Conservation (phyloP, 2,888 invertebrate genomes). For the Agrilus mali region DNA sequence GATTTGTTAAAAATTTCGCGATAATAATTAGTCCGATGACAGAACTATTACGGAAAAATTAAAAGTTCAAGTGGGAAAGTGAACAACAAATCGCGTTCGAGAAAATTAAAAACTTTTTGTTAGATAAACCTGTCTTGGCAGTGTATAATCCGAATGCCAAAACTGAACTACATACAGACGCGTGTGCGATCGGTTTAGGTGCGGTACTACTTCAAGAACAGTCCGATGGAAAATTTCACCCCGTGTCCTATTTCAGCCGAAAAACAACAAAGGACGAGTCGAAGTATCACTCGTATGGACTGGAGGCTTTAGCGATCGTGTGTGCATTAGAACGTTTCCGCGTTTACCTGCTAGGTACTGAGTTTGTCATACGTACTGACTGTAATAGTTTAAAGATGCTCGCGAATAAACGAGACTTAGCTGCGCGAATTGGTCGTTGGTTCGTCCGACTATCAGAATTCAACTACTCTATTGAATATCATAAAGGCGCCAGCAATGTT, state of each 20-base stretch:
- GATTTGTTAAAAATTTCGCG: slow-evolving; percentile 12
- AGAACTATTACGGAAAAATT: neutral
- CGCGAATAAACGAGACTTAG: slow-evolving; percentile 3
- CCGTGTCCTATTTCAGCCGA: slow-evolving; percentile 6
- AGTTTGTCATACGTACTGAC: slow-evolving; percentile 10
- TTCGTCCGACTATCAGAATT: slow-evolving; percentile 9
- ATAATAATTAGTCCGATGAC: slow-evolving; percentile 11
- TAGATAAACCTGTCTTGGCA: too few relatives aligned
- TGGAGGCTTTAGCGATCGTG: slow-evolving; percentile 8
- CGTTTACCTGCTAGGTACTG: slow-evolving; percentile 11
- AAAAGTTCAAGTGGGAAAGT: neutral
- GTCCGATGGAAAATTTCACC: slow-evolving; percentile 3
- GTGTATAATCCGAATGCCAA: too few relatives aligned
- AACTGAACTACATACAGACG: neutral
- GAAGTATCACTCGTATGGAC: too few relatives aligned
- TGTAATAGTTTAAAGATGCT: slow-evolving; percentile 6
- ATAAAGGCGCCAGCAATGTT: slow-evolving; percentile 9
- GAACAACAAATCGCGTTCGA: neutral
- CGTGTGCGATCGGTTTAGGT: too few relatives aligned
- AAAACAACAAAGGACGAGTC: slow-evolving; percentile 6
- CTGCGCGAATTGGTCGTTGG: slow-evolving; percentile 5
- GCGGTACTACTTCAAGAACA: neutral
- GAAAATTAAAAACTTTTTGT: too few relatives aligned
- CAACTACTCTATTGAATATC: slow-evolving; percentile 13
- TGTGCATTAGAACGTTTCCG: slow-evolving; percentile 7